Evolutionary conservation across 2,888 invertebrate genomes (phyloP).

Genomic region (Epirrita christyi): DNA sequence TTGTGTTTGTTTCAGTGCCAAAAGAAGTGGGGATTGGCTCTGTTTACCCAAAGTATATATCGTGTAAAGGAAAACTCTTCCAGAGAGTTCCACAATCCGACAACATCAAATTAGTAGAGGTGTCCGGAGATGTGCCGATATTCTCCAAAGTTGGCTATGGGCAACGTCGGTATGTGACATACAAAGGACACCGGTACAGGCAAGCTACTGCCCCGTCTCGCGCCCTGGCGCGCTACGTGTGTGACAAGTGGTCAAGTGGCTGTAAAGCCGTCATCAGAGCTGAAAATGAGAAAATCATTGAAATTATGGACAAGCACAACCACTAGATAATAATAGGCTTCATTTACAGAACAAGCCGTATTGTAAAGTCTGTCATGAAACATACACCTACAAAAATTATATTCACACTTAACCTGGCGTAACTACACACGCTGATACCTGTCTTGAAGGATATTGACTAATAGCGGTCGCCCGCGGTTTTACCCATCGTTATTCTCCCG

Average conservation of each 20-base stretch:
- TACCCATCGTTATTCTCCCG: too few species aligned
- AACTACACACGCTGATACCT: too few species aligned
- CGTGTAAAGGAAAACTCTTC: constrained; percentile 12
- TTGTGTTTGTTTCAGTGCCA: not conserved
- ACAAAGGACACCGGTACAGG: constrained; percentile 8
- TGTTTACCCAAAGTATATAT: not conserved
- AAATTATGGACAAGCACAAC: constrained; percentile 12
- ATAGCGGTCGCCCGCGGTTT: too few species aligned
- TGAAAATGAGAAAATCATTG: constrained; percentile 7
- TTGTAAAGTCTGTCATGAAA: too few species aligned
- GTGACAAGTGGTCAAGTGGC: constrained; percentile 41
- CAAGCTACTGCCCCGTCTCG: constrained; percentile 1
- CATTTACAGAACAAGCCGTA: too few species aligned
- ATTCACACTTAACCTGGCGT: too few species aligned
- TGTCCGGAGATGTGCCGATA: constrained; percentile 2
- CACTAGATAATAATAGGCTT: not conserved
- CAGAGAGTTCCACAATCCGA: not conserved
- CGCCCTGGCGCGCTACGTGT: constrained; percentile 19
- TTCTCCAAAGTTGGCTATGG: not conserved
- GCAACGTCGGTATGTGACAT: constrained; percentile 4
- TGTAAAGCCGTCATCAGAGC: constrained; percentile 20
- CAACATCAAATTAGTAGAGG: constrained; percentile 1
- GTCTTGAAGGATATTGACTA: too few species aligned
- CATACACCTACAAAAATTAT: too few species aligned
- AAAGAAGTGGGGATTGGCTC: not conserved